These are phyloP conservation scores for Syngnathus floridae DNA, from an alignment of 2,113 vertebrate genomes.

Conservation along the genomic window DNA sequence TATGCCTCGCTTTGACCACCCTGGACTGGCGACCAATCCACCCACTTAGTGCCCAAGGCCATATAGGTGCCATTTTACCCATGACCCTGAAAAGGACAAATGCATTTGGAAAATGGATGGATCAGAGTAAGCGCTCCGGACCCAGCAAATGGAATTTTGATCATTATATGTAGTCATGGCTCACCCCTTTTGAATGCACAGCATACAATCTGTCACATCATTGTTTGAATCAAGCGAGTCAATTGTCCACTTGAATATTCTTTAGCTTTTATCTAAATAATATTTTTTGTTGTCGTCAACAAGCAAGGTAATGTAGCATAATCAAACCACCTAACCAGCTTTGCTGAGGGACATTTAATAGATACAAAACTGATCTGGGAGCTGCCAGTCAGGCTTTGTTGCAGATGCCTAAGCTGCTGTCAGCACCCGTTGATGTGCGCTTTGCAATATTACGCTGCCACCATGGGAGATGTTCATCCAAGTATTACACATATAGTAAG, in stretches of 20 bases:
- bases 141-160: neutral
- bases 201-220: neutral
- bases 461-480: slow-evolving; percentile 16
- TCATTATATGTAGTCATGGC: neutral
- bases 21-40: neutral
- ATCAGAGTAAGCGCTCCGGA: neutral
- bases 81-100: neutral
- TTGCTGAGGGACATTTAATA: slow-evolving; percentile 40
- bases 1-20: no score
- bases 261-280: no score
- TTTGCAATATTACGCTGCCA: neutral
- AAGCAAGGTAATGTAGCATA: neutral
- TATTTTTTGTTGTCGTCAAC: no score
- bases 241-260: no score
- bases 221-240: neutral
- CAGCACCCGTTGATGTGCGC: slow-evolving; percentile 13
- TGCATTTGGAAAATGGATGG: neutral
- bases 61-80: neutral
- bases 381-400: slow-evolving; percentile 35
- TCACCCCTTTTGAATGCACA: neutral
- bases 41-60: neutral
- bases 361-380: slow-evolving; percentile 48
- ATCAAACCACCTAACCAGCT: slow-evolving; percentile 33
- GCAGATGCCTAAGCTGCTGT: slow-evolving; percentile 8
- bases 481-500: neutral